Conservation (phyloP, 1,140 invertebrate genomes). For the Sarcophaga bullata region DNA sequence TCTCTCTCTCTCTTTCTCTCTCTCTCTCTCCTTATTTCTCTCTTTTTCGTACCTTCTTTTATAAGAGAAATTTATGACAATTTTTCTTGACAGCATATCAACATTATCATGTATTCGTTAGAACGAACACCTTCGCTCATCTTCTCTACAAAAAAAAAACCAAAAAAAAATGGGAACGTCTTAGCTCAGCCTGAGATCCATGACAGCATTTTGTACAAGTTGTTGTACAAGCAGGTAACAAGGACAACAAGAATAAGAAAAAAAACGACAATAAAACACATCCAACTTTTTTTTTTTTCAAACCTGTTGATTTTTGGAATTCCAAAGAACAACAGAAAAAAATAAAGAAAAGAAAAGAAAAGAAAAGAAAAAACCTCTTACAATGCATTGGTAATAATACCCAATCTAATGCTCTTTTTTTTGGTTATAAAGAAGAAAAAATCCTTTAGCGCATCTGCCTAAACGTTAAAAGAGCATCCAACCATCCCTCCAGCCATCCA, state of each 20-base stretch:
- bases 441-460: conserved; percentile 36
- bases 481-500: neutral
- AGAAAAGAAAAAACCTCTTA: neutral
- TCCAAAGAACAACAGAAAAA: conserved; percentile 33
- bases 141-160: neutral
- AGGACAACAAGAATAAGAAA: conserved; percentile 6
- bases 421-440: neutral
- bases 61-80: too few species aligned
- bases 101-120: too few species aligned
- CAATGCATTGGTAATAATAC: neutral
- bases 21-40: too few species aligned
- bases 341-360: neutral
- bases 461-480: neutral
- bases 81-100: too few species aligned
- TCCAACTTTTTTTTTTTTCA: too few species aligned
- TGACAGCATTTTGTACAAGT: conserved; percentile 1
- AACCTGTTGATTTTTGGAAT: conserved; percentile 32
- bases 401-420: neutral
- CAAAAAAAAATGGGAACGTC: neutral
- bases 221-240: conserved; percentile 33
- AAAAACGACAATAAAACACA: neutral
- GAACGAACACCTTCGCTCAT: neutral
- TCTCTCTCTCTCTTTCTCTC: too few species aligned
- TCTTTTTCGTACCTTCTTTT: too few species aligned
- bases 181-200: neutral